These are phyloP conservation scores for Alexandromys fortis DNA, from an alignment of 2,113 vertebrate species.

Conservation along the genomic window DNA sequence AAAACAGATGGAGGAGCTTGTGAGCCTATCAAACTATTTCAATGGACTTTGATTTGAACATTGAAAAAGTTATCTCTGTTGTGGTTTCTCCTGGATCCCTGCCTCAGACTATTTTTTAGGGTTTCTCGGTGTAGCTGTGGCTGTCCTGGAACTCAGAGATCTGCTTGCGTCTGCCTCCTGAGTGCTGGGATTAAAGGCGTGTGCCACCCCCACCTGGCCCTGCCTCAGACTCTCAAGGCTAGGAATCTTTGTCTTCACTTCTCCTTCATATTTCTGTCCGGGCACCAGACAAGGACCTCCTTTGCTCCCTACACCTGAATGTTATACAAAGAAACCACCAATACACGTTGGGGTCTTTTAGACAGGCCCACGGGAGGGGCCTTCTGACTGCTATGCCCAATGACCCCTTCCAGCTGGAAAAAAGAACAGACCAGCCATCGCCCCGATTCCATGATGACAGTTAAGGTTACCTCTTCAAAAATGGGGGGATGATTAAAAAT, in stretches of 20 bases:
- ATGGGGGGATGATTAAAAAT: neutral
- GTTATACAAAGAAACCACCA: neutral
- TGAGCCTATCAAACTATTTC: neutral
- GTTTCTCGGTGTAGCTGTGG: neutral
- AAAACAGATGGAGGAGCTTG: neutral
- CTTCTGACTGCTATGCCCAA: neutral
- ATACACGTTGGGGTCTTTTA: neutral
- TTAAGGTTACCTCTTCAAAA: neutral
- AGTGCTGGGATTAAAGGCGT: neutral
- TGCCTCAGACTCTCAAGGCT: neutral
- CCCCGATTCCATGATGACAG: neutral
- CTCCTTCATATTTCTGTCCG: neutral
- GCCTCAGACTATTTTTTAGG: neutral
- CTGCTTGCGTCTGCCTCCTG: neutral
- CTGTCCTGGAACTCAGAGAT: neutral
- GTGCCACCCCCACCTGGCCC: too few species aligned
- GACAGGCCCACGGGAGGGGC: neutral
- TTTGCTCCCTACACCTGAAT: neutral
- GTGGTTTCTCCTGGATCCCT: neutral
- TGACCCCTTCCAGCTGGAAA: neutral
- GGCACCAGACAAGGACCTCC: neutral
- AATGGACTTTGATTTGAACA: neutral
- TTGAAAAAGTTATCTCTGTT: neutral
- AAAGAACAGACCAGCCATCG: neutral
- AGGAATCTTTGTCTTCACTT: neutral